phyloP scores from a whole-genome alignment of 2,888 invertebrate species.

The Heliconius sara region DNA sequence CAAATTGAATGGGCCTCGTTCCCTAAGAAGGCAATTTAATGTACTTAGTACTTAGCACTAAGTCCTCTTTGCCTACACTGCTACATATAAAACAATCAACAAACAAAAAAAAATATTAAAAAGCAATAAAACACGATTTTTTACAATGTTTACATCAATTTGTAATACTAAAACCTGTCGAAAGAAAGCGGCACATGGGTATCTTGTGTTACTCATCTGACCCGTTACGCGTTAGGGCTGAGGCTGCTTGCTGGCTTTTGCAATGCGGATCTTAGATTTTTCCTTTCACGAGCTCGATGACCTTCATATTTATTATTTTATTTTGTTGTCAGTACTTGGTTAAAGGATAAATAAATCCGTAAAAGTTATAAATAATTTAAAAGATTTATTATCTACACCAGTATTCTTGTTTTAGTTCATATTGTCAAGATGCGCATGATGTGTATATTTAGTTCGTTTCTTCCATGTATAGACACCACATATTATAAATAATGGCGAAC shows the following conservation, averaged over 20 bases:
- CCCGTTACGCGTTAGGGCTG: slow-evolving; percentile 34
- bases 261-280: slow-evolving; percentile 46
- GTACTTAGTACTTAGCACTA: too few relatives aligned
- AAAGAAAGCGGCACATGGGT: slow-evolving; percentile 34
- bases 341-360: background rate
- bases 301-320: slow-evolving; percentile 36
- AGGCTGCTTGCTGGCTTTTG: slow-evolving; percentile 38
- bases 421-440: background rate
- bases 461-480: too few relatives aligned
- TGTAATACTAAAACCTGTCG: background rate
- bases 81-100: too few relatives aligned
- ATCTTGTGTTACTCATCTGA: slow-evolving; percentile 38
- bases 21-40: too few relatives aligned
- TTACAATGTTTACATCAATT: background rate
- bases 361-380: background rate
- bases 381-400: background rate
- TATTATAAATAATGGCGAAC: too few relatives aligned
- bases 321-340: background rate
- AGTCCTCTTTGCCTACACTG: too few relatives aligned
- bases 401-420: background rate
- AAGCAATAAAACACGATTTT: background rate
- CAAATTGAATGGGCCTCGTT: too few relatives aligned
- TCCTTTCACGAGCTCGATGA: slow-evolving; percentile 42
- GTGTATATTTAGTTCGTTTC: too few relatives aligned
- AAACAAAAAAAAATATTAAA: background rate